Percentiles rank a stretch among this genome's conserved stretches.
Conservation (phyloP, 2,113 vertebrate genomes). For the Nothocercus nigrocapillus region DNA sequence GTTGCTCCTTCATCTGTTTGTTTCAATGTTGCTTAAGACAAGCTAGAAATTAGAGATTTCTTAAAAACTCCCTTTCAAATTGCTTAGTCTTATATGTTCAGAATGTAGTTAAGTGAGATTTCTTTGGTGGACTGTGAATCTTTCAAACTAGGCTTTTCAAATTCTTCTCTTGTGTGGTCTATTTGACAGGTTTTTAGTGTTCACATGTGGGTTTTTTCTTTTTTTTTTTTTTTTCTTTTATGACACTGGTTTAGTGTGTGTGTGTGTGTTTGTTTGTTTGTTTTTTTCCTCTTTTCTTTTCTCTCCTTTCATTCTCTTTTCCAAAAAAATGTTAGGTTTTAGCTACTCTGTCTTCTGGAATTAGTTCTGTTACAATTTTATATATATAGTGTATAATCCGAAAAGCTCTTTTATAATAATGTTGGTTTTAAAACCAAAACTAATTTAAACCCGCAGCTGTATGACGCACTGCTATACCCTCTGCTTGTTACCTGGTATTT, state of each 20-base stretch:
- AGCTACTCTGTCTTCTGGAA: not conserved
- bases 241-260: not conserved
- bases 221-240: not conserved
- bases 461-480: fast-evolving
- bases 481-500: not conserved
- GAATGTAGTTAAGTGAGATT: not conserved
- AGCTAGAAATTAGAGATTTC: not conserved
- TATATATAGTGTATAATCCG: not conserved
- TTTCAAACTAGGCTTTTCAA: not conserved
- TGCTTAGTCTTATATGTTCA: not conserved
- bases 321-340: not conserved
- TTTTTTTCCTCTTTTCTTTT: not conserved
- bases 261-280: too few species aligned
- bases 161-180: not conserved
- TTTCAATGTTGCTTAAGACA: not conserved
- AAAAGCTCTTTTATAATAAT: not conserved
- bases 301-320: not conserved
- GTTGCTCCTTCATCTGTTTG: not conserved
- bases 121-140: not conserved
- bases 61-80: not conserved
- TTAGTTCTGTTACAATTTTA: not conserved
- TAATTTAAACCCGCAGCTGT: not conserved
- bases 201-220: not conserved
- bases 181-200: not conserved
- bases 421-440: not conserved